Evolutionary conservation across 2,113 vertebrate genomes (phyloP), one percentile per base, ranked within the genome.

Genomic region (Nettapus auritus): DNA sequence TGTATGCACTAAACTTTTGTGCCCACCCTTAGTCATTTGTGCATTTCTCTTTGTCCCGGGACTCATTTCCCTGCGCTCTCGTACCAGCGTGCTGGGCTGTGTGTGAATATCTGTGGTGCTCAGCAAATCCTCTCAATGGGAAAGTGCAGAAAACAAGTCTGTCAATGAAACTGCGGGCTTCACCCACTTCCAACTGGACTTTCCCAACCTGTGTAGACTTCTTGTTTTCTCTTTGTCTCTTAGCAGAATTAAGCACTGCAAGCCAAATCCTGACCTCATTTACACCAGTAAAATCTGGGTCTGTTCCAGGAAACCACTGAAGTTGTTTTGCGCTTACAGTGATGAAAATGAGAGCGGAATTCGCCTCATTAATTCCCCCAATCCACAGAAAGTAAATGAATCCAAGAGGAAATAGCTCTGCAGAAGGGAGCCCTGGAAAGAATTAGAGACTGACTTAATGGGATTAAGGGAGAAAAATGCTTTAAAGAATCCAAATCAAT

Each of bases 361-460:
- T 95, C 96, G 94, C 91, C 82, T 94, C 94, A 95, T 91, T 88
- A 95, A 93, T 97, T 94, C 89, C 86, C 86, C 90, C 94, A 93
- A 93, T 93, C 86, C 95, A 96, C 96, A 95, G 93, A 97, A 96
- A 94, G 86, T 86, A 97, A 96, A 73, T 59, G 46, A 95, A 95
- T 97, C 96, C 96, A 97, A 96, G 91, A 98, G 96, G 97, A 98
- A 98, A 98, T 97, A 92, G 71, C 91, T 97, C 93, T 40, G 3
- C 96, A 95, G 95, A 95, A 97, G 96, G 66, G 91, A 98, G 93
- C 91, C 94, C 98, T 98, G 97, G 93, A 97, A 97, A 96, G 96
- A 97, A 96, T 97, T 97, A 96, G 89, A 96, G 89, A 93, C 77
- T 66, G 95, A 93, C 79, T 97, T 97, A 97, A 98, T 97, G 93